Base-by-base conservation (phyloP, 2,113 vertebrate genomes). In the Archocentrus centrarchus region DNA sequence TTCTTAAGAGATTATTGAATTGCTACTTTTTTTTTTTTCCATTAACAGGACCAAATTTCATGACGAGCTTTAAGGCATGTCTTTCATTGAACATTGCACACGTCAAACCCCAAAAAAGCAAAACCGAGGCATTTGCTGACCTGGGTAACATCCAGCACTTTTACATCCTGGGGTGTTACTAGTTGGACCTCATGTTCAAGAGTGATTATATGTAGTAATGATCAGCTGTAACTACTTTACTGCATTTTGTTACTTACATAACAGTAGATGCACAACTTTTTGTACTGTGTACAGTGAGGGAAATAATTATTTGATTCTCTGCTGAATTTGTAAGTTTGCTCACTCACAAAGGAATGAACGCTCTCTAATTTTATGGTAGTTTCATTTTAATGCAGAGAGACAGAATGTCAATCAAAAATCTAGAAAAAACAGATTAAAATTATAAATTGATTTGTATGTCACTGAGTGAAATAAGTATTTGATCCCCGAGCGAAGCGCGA, bases 1-100 rank as follows among this genome's bases (percentile, higher is more conserved):
- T 80, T 22, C n/a, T 60, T 57, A 41, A 30, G 62, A 22, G 27
- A 41, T 11, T 7, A 39, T 61, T 86, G 24, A 77, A 79, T 50
- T 60, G 14, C 63, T 63, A 13, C 22, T 17, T 59, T 90, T 47
- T 18, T 18, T 37, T 53, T 53, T 32, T 50, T 75, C 47, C 80
- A 75, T 55, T 75, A 62, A 62, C 18, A 64, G 30, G 62, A 78
- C 20, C 61, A 75, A 20, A 87, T 90, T 85, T 83, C 39, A 81
- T 80, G 22, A 58, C 6, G 41, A 79, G 17, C 77, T 84, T 53
- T 68, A 53, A 37, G 55, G 59, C 17, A 5, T 39, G 22, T 62
- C 35, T 75, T 61, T 53, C 32, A 50, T 24, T 35, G 20, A 85
- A n/a, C 5, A 3, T 41, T 32, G 15, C 11, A 18, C 75, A 80